Evolutionary conservation across 2,888 invertebrate genomes (phyloP), one percentile per base, ranked within the genome.

Genomic region (Leucophora obtusa): DNA sequence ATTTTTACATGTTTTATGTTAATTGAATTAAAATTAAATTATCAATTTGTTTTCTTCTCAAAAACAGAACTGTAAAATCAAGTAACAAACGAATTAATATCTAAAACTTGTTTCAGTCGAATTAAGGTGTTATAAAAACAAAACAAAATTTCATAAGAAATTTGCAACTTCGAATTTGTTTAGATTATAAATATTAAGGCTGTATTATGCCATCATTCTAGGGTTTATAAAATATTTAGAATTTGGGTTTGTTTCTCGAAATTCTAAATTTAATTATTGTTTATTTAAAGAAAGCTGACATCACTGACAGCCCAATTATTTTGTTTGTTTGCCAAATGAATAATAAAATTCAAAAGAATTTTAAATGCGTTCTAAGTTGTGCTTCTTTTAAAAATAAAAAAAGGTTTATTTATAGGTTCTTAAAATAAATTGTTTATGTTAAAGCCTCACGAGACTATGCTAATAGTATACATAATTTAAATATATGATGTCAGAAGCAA

Each of bases 1-100:
- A 47, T 47, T 47, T n/a, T 47, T n/a, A 47, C 43, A n/a, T 47
- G 43, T 47, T n/a, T 47, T 47, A 47, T 47, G 43, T 47, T 47
- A 47, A 47, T 47, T 47, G 1, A 47, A n/a, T n/a, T 47, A 47
- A 47, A n/a, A n/a, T n/a, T 5, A 47, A 47, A 47, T 47, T 47
- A 47, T 14, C 21, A 21, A 21, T 21, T 3, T 21, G n/a, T 21
- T 21, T 21, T 21, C 21, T n/a, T n/a, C n/a, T n/a, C n/a, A n/a
- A n/a, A n/a, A n/a, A n/a, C n/a, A n/a, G n/a, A n/a, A n/a, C n/a
- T n/a, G n/a, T n/a, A n/a, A n/a, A n/a, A n/a, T n/a, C n/a, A n/a
- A n/a, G 4, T 43, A 43, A 43, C 14, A 43, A 14, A 11, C 43
- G 5, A 47, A 47, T n/a, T 47, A 47, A n/a, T n/a, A 47, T 1